Conservation (phyloP, 2,888 invertebrate genomes). For the Tuberolachnus salignus region DNA sequence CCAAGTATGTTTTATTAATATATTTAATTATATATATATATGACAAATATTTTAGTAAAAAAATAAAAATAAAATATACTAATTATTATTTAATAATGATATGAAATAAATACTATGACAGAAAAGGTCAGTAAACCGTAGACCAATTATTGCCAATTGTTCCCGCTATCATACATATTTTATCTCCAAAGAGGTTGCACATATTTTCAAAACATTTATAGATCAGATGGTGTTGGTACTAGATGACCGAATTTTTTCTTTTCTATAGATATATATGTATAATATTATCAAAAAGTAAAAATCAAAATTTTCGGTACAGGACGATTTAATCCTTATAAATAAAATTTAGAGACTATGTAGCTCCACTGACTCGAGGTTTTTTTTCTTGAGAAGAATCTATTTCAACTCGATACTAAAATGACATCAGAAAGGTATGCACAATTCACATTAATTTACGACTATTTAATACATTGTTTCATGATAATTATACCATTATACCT, state of each 20-base stretch:
- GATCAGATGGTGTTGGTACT: conserved; percentile 48
- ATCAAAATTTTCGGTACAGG: conserved; percentile 2
- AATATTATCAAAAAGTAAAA: conserved; percentile 37
- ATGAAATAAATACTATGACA: no score
- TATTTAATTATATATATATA: no score
- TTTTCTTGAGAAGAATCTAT: neutral
- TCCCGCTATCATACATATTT: conserved; percentile 3
- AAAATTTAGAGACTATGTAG: conserved; percentile 20
- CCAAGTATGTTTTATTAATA: no score
- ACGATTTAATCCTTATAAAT: neutral
- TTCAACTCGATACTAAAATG: conserved; percentile 1
- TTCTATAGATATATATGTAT: conserved; percentile 21
- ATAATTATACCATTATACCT: neutral
- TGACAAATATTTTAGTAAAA: no score
- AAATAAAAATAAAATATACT: no score
- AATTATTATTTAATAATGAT: no score
- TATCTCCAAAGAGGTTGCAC: conserved; percentile 28
- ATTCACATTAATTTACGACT: neutral
- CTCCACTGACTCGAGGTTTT: neutral
- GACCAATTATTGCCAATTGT: neutral
- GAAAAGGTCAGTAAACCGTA: no score
- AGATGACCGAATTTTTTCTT: conserved; percentile 38
- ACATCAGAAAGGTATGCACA: conserved; percentile 35
- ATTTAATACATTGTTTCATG: neutral
- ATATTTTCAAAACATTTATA: conserved; percentile 9